Evolutionary conservation across 2,888 invertebrate species (phyloP), one percentile per base, ranked within the genome.

Genomic region (Dicycla oo): DNA sequence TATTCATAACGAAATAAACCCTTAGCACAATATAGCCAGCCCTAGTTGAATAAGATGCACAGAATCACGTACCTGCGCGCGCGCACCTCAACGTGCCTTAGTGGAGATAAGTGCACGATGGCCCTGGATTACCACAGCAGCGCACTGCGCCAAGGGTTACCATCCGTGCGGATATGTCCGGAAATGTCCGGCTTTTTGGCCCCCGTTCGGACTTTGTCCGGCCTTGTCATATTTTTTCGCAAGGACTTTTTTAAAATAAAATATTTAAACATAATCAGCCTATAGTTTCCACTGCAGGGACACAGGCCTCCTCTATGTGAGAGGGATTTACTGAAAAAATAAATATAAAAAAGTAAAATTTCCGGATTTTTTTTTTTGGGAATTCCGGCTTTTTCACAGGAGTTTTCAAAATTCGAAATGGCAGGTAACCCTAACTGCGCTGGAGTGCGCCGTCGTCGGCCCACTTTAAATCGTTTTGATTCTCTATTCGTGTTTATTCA

Each of bases 91-190:
- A 78, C 80, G 70, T 81, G 60, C 81, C 71, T 83, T 71, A 65
- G 49, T 38, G 56, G 53, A 88, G 88, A 88, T 89, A 88, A 88
- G 83, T 86, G 73, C 73, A 80, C 85, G 87, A 88, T 85, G 88
- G 82, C 85, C 73, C 84, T 84, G 86, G 84, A 88, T 88, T 88
- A 78, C 74, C 61, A 51, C 71, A 51, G 80, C 51, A 40, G 38
- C 47, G 60, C 51, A 87, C 82, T 81, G 82, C 80, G n/a, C 30
- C 15, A n/a, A 30, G 51, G 62, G 51, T 62, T 30, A 30, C 30
- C 51, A 51, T 30, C 51, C 51, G 0, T 18, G 3, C 3, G 30
- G 15, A 62, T 62, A 30, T 15, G 15, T 60, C 20, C 23, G 60
- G 23, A 60, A 1, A 23, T 18, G 3, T 61, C 15, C 13, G 20